Conservation (phyloP, 1,140 invertebrate species). For the Drosophila bocki region DNA sequence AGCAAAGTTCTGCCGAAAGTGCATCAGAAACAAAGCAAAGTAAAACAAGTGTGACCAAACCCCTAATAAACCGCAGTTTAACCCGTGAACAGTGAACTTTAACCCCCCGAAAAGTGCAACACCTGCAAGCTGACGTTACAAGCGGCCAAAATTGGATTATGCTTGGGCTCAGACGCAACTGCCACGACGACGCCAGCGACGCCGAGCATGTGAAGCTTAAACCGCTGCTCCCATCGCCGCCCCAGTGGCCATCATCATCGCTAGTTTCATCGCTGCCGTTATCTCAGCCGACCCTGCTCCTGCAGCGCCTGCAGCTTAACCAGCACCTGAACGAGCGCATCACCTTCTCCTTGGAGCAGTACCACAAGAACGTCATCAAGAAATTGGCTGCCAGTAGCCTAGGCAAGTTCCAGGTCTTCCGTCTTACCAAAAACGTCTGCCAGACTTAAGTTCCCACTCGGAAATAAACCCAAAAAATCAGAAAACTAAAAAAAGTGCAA, state of each 20-base stretch:
- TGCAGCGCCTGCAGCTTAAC: slow-evolving; percentile 54
- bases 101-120: slow-evolving; percentile 13
- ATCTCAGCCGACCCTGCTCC: slow-evolving; percentile 14
- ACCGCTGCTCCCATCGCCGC: slow-evolving; percentile 31
- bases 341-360: slow-evolving; percentile 67
- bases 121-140: slow-evolving; percentile 60
- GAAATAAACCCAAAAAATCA: slow-evolving; percentile 13
- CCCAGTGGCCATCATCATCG: slow-evolving; percentile 22
- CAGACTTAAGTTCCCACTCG: slow-evolving; percentile 59
- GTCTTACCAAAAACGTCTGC: slow-evolving; percentile 63
- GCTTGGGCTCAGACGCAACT: slow-evolving; percentile 75
- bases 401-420: slow-evolving; percentile 54
- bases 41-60: slow-evolving; percentile 7
- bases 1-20: slow-evolving; percentile 16
- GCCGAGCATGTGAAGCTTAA: slow-evolving; percentile 73
- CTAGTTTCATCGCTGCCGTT: background rate
- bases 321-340: slow-evolving; percentile 68
- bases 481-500: slow-evolving; percentile 17
- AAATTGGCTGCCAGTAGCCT: slow-evolving; percentile 41
- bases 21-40: slow-evolving; percentile 14
- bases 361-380: slow-evolving; percentile 78
- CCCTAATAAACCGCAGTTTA: background rate
- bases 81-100: slow-evolving; percentile 18
- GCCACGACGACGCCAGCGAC: slow-evolving; percentile 55
- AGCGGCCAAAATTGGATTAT: slow-evolving; percentile 76